These are phyloP conservation scores for Adrianichthys oophorus DNA, from an alignment of 2,797 vertebrate genomes.

Conservation along the genomic window DNA sequence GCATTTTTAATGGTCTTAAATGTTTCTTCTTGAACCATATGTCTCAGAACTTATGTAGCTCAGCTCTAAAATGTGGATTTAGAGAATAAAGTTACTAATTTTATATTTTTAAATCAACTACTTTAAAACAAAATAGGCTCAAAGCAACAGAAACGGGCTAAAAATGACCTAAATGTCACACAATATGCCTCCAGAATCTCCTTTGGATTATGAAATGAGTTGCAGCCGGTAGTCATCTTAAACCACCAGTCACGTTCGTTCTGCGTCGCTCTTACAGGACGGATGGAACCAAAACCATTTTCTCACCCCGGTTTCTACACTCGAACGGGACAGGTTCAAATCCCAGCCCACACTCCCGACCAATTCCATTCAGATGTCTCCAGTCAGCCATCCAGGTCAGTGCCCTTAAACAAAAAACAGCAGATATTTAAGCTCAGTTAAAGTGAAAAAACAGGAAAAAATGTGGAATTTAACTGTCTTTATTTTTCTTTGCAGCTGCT, in stretches of 20 bases:
- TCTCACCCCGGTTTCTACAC: slow-evolving; percentile 93
- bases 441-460: slow-evolving; percentile 31
- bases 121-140: neutral
- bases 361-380: slow-evolving; percentile 90
- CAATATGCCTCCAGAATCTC: no score
- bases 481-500: slow-evolving; percentile 78
- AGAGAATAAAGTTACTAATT: no score
- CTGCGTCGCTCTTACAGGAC: slow-evolving; percentile 75
- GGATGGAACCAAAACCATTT: slow-evolving; percentile 99
- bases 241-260: neutral
- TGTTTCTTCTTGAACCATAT: no score
- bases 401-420: slow-evolving; percentile 7
- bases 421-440: no score
- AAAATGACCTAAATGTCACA: no score
- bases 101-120: no score
- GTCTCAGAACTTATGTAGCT: no score
- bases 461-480: slow-evolving; percentile 48
- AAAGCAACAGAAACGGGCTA: no score
- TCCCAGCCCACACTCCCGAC: slow-evolving; percentile 93
- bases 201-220: no score
- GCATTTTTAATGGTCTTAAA: no score
- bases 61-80: no score
- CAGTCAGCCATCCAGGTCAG: slow-evolving; percentile 92
- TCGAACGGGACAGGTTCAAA: slow-evolving; percentile 94
- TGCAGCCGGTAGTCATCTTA: neutral